Conservation (phyloP, 2,797 vertebrate species). For the Trachurus trachurus region DNA sequence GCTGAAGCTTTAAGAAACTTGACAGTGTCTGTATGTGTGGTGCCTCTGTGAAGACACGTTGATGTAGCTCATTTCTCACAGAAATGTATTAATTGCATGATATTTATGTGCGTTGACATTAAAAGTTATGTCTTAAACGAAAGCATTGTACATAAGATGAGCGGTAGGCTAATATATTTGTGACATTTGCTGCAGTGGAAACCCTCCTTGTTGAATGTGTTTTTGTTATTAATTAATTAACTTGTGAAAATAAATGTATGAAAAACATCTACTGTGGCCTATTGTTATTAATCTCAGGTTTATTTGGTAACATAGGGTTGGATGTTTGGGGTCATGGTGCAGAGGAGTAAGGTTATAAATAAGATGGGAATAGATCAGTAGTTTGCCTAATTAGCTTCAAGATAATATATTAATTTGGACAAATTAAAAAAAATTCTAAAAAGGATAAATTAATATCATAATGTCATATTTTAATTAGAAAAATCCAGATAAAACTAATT, state of each 20-base stretch:
- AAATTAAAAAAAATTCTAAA: not conserved
- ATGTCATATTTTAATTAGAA: not conserved
- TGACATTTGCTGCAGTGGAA: slow-evolving; percentile 26
- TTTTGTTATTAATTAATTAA: slow-evolving; percentile 43
- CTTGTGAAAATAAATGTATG: slow-evolving; percentile 63
- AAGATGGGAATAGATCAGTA: not conserved
- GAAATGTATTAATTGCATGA: slow-evolving; percentile 78
- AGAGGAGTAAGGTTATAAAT: not conserved
- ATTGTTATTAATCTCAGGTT: not conserved
- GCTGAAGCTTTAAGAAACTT: slow-evolving; percentile 50
- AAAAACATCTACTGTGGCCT: slow-evolving; percentile 2
- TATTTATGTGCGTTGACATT: slow-evolving; percentile 77
- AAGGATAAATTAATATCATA: not conserved
- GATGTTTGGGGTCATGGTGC: not conserved
- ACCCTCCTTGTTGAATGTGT: slow-evolving; percentile 9
- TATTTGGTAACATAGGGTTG: not conserved
- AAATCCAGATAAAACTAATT: too few relatives aligned
- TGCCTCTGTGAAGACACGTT: slow-evolving; percentile 22
- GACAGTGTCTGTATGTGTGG: slow-evolving; percentile 17
- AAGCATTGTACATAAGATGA: slow-evolving; percentile 80
- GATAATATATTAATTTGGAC: not conserved
- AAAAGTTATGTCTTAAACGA: slow-evolving; percentile 44
- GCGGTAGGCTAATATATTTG: slow-evolving; percentile 82
- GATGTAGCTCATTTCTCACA: slow-evolving; percentile 73
- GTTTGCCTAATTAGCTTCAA: not conserved